phyloP scores from a whole-genome alignment of 1,140 invertebrate species.

The Chymomyza costata region DNA sequence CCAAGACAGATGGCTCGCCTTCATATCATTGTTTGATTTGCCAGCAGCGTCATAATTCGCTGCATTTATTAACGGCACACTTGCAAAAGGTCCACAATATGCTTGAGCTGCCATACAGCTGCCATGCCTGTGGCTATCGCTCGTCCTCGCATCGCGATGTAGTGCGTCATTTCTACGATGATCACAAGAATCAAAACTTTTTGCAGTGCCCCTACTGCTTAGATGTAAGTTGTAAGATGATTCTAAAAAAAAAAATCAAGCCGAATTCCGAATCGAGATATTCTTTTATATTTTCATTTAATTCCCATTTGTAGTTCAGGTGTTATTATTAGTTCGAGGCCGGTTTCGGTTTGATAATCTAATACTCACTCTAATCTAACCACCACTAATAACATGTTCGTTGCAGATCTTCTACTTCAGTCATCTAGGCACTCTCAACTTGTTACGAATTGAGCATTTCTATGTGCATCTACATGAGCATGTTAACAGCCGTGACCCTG shows the following conservation, averaged over 20 bases:
- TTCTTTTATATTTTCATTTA: too few species aligned
- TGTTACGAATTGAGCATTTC: slow-evolving; percentile 55
- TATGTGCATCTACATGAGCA: slow-evolving; percentile 63
- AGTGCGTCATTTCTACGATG: slow-evolving; percentile 83
- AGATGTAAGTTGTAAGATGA: slow-evolving; percentile 76
- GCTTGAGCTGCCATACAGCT: slow-evolving; percentile 87
- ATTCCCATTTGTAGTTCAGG: too few species aligned
- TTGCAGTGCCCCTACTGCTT: slow-evolving; percentile 86
- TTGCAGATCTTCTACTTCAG: slow-evolving; percentile 65
- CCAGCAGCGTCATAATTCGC: slow-evolving; percentile 78
- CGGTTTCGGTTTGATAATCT: too few species aligned
- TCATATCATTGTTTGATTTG: slow-evolving; percentile 83
- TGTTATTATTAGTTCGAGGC: too few species aligned
- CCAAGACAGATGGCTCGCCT: slow-evolving; percentile 76
- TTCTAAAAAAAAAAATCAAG: neutral
- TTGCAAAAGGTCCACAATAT: slow-evolving; percentile 85
- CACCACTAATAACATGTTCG: slow-evolving; percentile 10
- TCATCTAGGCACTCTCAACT: slow-evolving; percentile 52
- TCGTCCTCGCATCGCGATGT: slow-evolving; percentile 84
- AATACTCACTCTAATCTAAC: too few species aligned
- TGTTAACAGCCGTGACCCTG: slow-evolving; percentile 46
- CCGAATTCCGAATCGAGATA: too few species aligned
- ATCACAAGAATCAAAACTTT: slow-evolving; percentile 79
- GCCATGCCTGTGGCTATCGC: slow-evolving; percentile 83
- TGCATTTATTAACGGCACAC: slow-evolving; percentile 82